Conservation (phyloP, 2,113 vertebrate genomes). For the Brachyhypopomus gauderio region DNA sequence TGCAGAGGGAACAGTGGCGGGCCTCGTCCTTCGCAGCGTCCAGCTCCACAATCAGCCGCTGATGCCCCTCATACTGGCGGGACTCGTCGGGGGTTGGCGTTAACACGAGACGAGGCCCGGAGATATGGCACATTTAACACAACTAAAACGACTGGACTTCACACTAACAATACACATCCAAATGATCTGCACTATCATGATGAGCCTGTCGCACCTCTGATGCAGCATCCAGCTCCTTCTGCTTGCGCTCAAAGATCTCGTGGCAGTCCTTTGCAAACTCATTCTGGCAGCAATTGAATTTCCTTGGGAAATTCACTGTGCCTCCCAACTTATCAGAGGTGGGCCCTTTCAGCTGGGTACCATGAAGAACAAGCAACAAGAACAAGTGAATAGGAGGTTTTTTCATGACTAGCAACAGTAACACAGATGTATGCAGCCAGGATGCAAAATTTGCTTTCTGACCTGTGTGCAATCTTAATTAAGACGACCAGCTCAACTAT, state of each 20-base stretch:
- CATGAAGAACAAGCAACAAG: too few relatives aligned
- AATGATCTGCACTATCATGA: too few relatives aligned
- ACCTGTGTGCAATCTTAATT: background rate
- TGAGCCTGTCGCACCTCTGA: slow-evolving; percentile 56
- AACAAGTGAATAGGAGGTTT: too few relatives aligned
- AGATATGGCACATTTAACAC: too few relatives aligned
- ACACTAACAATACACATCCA: too few relatives aligned
- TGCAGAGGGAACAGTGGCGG: slow-evolving; percentile 90
- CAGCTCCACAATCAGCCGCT: slow-evolving; percentile 86
- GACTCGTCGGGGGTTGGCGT: too few relatives aligned
- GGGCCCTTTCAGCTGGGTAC: too few relatives aligned
- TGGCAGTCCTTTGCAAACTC: slow-evolving; percentile 98
- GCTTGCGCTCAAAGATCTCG: slow-evolving; percentile 94
- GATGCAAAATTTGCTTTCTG: too few relatives aligned
- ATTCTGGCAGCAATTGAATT: slow-evolving; percentile 98
- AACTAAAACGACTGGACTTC: too few relatives aligned
- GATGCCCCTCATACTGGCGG: slow-evolving; percentile 80
- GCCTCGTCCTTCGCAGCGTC: slow-evolving; percentile 86
- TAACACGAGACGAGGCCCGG: too few relatives aligned
- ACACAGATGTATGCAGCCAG: slow-evolving; percentile 60
- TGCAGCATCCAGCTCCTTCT: slow-evolving; percentile 91
- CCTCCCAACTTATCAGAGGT: slow-evolving; percentile 89
- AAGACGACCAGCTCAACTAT: too few relatives aligned
- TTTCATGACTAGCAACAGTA: slow-evolving; percentile 60
- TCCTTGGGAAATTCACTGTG: slow-evolving; percentile 93